phyloP scores from a whole-genome alignment of 1,140 invertebrate genomes.

The Zaprionus capensis region DNA sequence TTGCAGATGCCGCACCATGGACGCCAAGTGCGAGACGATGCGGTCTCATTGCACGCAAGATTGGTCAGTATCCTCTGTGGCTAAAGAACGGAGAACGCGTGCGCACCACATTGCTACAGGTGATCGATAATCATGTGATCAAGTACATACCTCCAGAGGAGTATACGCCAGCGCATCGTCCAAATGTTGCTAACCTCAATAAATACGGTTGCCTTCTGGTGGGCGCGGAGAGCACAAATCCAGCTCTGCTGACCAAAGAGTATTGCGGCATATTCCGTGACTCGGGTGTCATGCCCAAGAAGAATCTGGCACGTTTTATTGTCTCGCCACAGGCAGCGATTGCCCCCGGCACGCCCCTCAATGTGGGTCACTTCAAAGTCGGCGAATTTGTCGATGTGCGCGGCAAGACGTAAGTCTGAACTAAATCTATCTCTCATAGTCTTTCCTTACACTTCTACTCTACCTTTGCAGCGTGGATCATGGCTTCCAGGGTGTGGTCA shows the following conservation, averaged over 20 bases:
- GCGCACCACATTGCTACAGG: constrained; percentile 92
- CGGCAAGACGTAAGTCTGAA: constrained; percentile 93
- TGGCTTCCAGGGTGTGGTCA: constrained; percentile 99
- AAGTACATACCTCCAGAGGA: constrained; percentile 95
- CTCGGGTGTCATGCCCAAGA: constrained; percentile 95
- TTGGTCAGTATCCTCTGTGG: constrained; percentile 97
- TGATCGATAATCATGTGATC: constrained; percentile 98
- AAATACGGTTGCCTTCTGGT: constrained; percentile 91
- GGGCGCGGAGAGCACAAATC: constrained; percentile 95
- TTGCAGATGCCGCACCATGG: constrained; percentile 88
- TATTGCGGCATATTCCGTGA: constrained; percentile 95
- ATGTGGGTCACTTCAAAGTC: constrained; percentile 94
- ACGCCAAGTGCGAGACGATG: constrained; percentile 87
- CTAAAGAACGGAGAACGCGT: constrained; percentile 92
- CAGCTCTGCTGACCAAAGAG: constrained; percentile 93
- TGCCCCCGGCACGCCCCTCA: constrained; percentile 94
- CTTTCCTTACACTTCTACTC: not conserved
- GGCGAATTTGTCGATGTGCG: constrained; percentile 96
- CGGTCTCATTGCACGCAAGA: constrained; percentile 96
- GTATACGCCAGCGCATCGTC: constrained; percentile 87
- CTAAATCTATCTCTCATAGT: not conserved
- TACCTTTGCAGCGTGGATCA: constrained; percentile 89
- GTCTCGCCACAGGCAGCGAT: constrained; percentile 94
- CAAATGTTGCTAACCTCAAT: constrained; percentile 74
- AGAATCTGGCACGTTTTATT: constrained; percentile 92